Conservation (phyloP, 2,888 invertebrate species). For the Macrophya alboannulata region DNA sequence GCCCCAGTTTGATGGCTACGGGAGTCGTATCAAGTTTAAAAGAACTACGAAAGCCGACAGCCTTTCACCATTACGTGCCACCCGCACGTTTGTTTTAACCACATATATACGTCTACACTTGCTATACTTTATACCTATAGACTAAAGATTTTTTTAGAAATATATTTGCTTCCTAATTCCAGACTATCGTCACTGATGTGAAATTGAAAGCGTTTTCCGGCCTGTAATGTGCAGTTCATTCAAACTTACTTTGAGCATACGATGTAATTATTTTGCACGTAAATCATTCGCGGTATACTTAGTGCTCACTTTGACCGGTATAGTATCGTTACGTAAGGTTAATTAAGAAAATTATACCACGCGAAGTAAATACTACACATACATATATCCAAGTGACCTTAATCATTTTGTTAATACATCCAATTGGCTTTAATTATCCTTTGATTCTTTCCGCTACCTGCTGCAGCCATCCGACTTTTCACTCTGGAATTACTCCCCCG, state of each 20-base stretch:
- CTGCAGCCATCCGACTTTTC: not conserved
- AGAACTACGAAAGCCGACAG: slow-evolving; percentile 21
- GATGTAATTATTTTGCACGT: not conserved
- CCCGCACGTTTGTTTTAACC: slow-evolving; percentile 16
- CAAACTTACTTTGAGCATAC: not conserved
- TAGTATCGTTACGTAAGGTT: slow-evolving; percentile 29
- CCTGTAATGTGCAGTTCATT: not conserved
- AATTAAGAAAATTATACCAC: slow-evolving; percentile 5
- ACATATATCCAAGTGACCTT: not conserved
- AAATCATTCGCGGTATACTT: not conserved
- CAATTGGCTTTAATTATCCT: slow-evolving; percentile 34
- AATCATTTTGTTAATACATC: slow-evolving; percentile 9
- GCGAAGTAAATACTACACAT: not conserved
- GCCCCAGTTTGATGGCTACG: slow-evolving; percentile 24
- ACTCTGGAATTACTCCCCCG: slow-evolving; percentile 24
- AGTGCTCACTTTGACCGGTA: not conserved
- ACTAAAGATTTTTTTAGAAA: not conserved
- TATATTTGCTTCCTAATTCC: slow-evolving; percentile 3
- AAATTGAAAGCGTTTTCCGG: slow-evolving; percentile 4
- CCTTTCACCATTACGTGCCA: slow-evolving; percentile 37
- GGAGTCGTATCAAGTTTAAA: slow-evolving; percentile 39
- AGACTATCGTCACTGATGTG: not conserved
- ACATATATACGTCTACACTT: not conserved
- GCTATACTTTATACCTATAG: not conserved
- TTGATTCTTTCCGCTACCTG: not conserved